phyloP scores from a whole-genome alignment of 2,113 vertebrate genomes.

The Chlorodrepanis virens region DNA sequence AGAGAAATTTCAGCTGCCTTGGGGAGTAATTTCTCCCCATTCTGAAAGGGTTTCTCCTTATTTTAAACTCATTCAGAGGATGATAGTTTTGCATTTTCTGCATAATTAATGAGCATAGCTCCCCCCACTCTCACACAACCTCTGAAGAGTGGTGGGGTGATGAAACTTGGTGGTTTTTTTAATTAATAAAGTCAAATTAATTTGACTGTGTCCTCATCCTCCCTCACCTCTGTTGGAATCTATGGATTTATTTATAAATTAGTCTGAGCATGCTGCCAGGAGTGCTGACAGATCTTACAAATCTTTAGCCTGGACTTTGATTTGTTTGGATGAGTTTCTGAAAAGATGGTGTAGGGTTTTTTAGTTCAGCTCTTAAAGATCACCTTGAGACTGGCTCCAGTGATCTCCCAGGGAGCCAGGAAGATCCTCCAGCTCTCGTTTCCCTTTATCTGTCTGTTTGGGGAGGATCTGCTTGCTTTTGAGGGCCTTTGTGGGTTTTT shows the following conservation, averaged over 20 bases:
- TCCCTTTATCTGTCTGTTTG: background rate
- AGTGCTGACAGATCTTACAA: background rate
- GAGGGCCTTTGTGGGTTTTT: background rate
- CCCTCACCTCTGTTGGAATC: background rate
- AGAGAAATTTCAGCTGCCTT: constrained; percentile 73
- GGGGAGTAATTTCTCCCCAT: constrained; percentile 66
- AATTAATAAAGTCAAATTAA: constrained; percentile 64
- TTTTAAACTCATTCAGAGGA: constrained; percentile 63
- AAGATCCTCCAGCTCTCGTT: background rate
- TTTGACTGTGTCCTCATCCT: constrained; percentile 15
- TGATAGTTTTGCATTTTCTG: constrained; percentile 58
- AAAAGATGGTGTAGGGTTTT: background rate
- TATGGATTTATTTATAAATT: constrained; percentile 6
- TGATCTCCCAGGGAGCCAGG: background rate
- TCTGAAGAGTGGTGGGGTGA: constrained; percentile 15
- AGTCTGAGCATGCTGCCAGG: background rate
- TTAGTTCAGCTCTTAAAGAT: background rate
- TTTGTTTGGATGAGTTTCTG: background rate
- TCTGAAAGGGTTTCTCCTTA: constrained; percentile 65
- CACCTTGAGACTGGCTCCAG: background rate
- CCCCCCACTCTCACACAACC: background rate
- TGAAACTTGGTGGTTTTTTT: constrained; percentile 41
- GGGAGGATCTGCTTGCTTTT: background rate
- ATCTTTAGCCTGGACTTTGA: background rate
- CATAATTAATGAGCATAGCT: constrained; percentile 59